Evolutionary conservation across 2,888 invertebrate species (phyloP).

Genomic region (Ichneumoninae sp.): DNA sequence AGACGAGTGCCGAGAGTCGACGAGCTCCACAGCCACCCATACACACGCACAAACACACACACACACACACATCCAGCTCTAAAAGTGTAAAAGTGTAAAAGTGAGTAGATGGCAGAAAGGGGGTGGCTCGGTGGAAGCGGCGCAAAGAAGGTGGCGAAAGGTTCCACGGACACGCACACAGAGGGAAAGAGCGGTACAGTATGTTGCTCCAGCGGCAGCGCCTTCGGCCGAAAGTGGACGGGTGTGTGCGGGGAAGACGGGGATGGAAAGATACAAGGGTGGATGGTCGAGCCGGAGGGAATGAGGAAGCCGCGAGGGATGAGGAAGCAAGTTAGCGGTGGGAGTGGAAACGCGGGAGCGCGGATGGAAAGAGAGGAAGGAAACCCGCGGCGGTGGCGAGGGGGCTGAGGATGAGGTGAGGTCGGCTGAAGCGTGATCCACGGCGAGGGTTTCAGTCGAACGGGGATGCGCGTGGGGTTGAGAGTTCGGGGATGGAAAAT

Average conservation of each 20-base stretch:
- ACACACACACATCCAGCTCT: too few species aligned
- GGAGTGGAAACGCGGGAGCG: background rate
- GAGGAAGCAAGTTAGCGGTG: constrained; percentile 35
- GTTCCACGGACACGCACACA: background rate
- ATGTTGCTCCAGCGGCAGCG: background rate
- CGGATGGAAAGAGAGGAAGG: background rate
- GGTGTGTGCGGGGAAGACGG: background rate
- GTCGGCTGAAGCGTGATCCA: constrained; percentile 21
- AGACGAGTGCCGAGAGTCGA: too few species aligned
- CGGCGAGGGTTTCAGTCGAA: constrained; percentile 9
- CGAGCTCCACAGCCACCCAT: too few species aligned
- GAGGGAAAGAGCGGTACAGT: background rate
- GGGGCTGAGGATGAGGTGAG: constrained; percentile 12
- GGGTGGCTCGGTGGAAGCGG: background rate
- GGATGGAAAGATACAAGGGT: background rate
- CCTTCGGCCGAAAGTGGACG: background rate
- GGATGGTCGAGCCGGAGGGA: background rate
- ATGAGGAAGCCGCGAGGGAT: constrained; percentile 8
- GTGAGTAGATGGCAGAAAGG: constrained; percentile 1
- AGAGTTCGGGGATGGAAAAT: constrained; percentile 62
- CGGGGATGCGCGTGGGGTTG: constrained; percentile 41
- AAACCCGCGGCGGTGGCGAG: background rate
- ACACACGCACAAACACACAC: too few species aligned
- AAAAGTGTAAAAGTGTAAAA: constrained; percentile 2
- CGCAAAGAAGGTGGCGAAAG: background rate